phyloP scores from a whole-genome alignment of 1,140 invertebrate genomes.

The Pantala flavescens region DNA sequence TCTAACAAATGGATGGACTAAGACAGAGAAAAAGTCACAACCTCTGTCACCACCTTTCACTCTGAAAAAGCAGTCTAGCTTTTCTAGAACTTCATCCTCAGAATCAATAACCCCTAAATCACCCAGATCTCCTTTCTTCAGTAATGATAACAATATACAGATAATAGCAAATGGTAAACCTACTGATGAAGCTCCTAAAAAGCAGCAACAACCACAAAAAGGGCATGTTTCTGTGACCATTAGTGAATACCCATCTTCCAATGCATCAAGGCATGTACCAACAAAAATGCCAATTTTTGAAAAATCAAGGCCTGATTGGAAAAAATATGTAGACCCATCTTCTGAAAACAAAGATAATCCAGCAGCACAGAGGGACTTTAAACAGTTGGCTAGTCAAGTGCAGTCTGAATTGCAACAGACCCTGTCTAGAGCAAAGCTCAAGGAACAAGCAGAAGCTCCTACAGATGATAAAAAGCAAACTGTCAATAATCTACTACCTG shows the following conservation, averaged over 20 bases:
- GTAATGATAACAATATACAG: neutral
- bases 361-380: conserved; percentile 31
- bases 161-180: neutral
- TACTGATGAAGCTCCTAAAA: neutral
- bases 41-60: neutral
- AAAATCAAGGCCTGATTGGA: neutral
- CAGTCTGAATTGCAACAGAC: conserved; percentile 61
- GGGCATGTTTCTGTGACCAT: conserved; percentile 51
- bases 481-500: neutral
- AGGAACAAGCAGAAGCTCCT: conserved; percentile 50
- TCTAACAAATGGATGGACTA: neutral
- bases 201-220: neutral
- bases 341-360: neutral
- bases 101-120: neutral
- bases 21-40: neutral
- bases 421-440: conserved; percentile 58
- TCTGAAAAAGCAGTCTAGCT: neutral
- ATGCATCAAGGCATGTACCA: neutral
- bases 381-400: conserved; percentile 47
- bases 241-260: conserved; percentile 47
- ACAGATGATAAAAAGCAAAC: neutral
- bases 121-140: neutral
- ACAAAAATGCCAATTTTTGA: neutral
- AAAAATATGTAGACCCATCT: neutral
- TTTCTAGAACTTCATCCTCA: neutral